A percentile compares a stretch with the other conserved stretches of the same genome.
Evolutionary conservation across 2,888 invertebrate genomes (phyloP).

Genomic region (Meteorus cinctellus): DNA sequence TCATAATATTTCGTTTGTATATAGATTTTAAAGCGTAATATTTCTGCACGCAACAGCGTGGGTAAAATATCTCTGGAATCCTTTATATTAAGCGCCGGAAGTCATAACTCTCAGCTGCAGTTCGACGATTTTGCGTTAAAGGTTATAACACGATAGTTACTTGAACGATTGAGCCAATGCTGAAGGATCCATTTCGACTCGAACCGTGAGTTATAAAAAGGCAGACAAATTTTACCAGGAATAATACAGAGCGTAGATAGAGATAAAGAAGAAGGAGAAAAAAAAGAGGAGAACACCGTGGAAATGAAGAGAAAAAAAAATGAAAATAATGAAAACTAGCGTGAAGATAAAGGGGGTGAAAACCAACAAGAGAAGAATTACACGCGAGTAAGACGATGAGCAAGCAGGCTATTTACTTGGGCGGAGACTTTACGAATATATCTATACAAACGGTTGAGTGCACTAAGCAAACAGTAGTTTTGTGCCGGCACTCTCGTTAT

Average conservation of each 20-base stretch:
- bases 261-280: background rate
- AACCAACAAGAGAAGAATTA: slow-evolving; percentile 44
- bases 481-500: slow-evolving; percentile 50
- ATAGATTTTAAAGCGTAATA: background rate
- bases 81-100: slow-evolving; percentile 37
- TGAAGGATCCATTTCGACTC: background rate
- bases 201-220: background rate
- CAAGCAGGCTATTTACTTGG: slow-evolving; percentile 61
- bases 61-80: slow-evolving; percentile 42
- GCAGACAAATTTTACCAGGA: slow-evolving; percentile 1
- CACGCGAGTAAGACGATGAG: slow-evolving; percentile 21
- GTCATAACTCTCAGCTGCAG: slow-evolving; percentile 40
- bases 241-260: background rate
- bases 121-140: slow-evolving; percentile 38
- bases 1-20: background rate
- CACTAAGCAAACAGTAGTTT: slow-evolving; percentile 71
- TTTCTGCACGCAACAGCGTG: slow-evolving; percentile 29
- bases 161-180: slow-evolving; percentile 2
- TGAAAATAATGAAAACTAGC: slow-evolving; percentile 26
- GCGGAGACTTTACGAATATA: slow-evolving; percentile 59
- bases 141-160: slow-evolving; percentile 16
- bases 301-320: background rate
- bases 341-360: slow-evolving; percentile 41
- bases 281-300: background rate
- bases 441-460: slow-evolving; percentile 52